These are phyloP conservation scores for Heteractis magnifica DNA, from an alignment of 92 coral and sea anemone species.

Conservation along the genomic window DNA sequence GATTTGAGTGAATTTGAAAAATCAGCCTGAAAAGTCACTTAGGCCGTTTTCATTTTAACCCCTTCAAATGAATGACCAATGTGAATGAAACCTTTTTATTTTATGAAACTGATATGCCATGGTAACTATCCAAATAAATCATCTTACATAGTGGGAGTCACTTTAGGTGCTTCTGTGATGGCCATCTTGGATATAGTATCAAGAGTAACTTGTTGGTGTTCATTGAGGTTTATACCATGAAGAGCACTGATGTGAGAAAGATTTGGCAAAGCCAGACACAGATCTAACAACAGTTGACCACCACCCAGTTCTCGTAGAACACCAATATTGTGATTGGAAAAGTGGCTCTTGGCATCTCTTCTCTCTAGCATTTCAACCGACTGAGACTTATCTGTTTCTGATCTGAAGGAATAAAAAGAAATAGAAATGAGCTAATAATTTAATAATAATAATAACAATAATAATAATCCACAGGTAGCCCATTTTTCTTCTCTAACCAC, in stretches of 20 bases:
- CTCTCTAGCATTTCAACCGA: constrained; percentile 19
- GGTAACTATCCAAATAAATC: background rate
- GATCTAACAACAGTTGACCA: constrained; percentile 75
- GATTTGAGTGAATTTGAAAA: too few species aligned
- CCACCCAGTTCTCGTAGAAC: constrained; percentile 81
- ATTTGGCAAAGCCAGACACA: constrained; percentile 77
- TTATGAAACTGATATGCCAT: too few species aligned
- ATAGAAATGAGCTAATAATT: background rate
- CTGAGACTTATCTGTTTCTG: constrained; percentile 31
- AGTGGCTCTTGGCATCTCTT: constrained; percentile 78
- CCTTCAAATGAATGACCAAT: too few species aligned
- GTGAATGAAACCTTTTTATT: too few species aligned
- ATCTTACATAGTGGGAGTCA: constrained; percentile 43
- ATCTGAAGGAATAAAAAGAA: constrained; percentile 16
- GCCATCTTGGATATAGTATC: constrained; percentile 42
- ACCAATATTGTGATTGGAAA: constrained; percentile 82
- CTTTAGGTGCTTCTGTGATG: constrained; percentile 30
- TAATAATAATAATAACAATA: too few species aligned
- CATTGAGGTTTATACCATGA: constrained; percentile 28
- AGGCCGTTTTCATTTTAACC: too few species aligned
- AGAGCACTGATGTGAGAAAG: constrained; percentile 53
- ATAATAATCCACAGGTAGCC: too few species aligned
- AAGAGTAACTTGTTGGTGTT: constrained; percentile 37
- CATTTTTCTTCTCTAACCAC: too few species aligned
- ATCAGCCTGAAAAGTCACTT: too few species aligned